Base-by-base conservation (phyloP, 2,797 vertebrate species). In the Gadopsis bispinosus region DNA sequence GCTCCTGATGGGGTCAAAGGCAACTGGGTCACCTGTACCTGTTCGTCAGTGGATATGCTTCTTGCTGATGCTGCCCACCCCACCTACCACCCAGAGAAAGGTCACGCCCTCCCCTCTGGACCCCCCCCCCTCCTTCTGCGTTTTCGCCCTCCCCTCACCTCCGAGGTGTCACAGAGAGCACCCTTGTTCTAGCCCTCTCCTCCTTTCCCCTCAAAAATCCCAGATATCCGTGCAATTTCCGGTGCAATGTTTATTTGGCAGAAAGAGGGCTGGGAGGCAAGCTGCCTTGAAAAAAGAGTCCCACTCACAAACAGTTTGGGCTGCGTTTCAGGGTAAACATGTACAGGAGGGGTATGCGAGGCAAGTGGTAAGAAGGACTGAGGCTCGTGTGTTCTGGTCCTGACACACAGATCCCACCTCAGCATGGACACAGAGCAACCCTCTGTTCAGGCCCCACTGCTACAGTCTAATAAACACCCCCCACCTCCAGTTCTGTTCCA, bases 191-290 rank as follows among this genome's bases (percentile, higher is more conserved):
- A 50, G 63, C 54, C 20, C 55, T 81, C 73, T 79, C 83, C 88
- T 83, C 80, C 91, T 93, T 93, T 94, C 93, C 92, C 92, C 92
- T 85, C 91, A 95, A 95, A 95, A 93, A 95, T 95, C 94, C 94
- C 93, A 95, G 93, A 92, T 93, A 95, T 95, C 93, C 92, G 74
- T 88, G 94, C 93, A 95, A 95, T 95, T 95, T 95, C 95, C 94
- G 94, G 92, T 86, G 91, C 92, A 90, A 92, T 94, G 93, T 95
- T 95, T 94, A 93, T 95, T 94, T 94, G 93, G 93, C 68, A 75
- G 90, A 88, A 84, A 83, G 85, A 74, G 83, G 83, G 72, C 68
- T 61, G 75, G 82, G 60, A 79, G 87, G 47, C 55, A 35, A 75
- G 74, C 65, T 48, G 77, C 64, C 70, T 64, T 87, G 81, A 88